phyloP scores from a whole-genome alignment of 1,140 invertebrate species.

The Pogonomyrmex barbatus region DNA sequence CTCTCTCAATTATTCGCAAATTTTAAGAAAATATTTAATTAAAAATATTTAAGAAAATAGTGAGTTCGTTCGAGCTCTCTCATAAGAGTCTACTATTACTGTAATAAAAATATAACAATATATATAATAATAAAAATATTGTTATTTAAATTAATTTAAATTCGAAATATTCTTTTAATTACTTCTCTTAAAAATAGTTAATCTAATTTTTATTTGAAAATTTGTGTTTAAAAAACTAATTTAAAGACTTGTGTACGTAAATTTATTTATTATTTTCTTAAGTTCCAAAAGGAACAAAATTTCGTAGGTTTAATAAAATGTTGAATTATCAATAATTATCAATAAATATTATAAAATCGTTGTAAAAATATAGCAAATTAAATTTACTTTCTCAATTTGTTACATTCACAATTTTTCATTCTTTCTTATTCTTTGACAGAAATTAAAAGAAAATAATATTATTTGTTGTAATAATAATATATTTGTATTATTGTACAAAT shows the following conservation, averaged over 20 bases:
- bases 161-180: not conserved
- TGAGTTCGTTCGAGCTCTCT: too few species aligned
- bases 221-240: not conserved
- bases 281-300: not conserved
- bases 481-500: too few species aligned
- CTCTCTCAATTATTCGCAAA: too few species aligned
- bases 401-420: not conserved
- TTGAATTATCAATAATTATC: not conserved
- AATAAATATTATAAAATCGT: not conserved
- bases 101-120: too few species aligned
- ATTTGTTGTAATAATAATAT: too few species aligned
- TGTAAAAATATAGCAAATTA: not conserved
- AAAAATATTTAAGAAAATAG: too few species aligned
- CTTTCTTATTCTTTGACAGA: too few species aligned
- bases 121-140: too few species aligned
- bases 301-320: not conserved
- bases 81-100: too few species aligned
- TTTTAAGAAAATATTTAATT: too few species aligned
- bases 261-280: not conserved
- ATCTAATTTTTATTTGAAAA: not conserved
- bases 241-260: not conserved
- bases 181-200: not conserved
- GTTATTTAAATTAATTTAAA: slow-evolving; percentile 17
- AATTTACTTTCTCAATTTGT: not conserved
- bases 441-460: too few species aligned